phyloP scores from a whole-genome alignment of 2,888 invertebrate species.

The Microplitis manilae region DNA sequence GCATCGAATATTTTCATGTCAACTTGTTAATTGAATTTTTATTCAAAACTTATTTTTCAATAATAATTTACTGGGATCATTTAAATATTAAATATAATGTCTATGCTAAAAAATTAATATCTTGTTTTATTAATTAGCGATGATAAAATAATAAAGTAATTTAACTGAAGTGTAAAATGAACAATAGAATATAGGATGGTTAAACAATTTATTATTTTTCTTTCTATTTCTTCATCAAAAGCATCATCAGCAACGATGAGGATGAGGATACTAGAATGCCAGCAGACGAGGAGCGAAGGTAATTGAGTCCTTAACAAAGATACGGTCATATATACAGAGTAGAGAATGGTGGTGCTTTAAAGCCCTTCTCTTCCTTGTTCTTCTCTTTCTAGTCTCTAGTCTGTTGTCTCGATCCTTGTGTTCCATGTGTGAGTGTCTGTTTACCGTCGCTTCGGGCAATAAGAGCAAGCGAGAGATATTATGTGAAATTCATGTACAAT shows the following conservation, averaged over 20 bases:
- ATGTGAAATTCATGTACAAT: slow-evolving; percentile 23
- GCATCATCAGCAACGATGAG: slow-evolving; percentile 29
- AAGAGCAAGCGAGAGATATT: slow-evolving; percentile 19
- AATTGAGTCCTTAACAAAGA: slow-evolving; percentile 61
- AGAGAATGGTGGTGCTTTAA: slow-evolving; percentile 34
- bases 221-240: not conserved
- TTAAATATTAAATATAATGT: not conserved
- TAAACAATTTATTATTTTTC: not conserved
- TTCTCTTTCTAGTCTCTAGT: slow-evolving; percentile 9
- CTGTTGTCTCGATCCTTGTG: not conserved
- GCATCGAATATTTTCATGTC: not conserved
- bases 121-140: not conserved
- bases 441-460: slow-evolving; percentile 30
- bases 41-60: not conserved
- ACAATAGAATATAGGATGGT: not conserved
- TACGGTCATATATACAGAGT: slow-evolving; percentile 4
- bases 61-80: not conserved
- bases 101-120: not conserved
- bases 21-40: not conserved
- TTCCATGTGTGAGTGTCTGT: not conserved
- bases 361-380: slow-evolving; percentile 15
- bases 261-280: slow-evolving; percentile 47
- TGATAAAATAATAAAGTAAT: not conserved
- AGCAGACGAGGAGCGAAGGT: slow-evolving; percentile 48
- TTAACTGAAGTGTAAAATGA: not conserved